Conservation (phyloP, 1,140 invertebrate species). For the Bathynomus jamesi region DNA sequence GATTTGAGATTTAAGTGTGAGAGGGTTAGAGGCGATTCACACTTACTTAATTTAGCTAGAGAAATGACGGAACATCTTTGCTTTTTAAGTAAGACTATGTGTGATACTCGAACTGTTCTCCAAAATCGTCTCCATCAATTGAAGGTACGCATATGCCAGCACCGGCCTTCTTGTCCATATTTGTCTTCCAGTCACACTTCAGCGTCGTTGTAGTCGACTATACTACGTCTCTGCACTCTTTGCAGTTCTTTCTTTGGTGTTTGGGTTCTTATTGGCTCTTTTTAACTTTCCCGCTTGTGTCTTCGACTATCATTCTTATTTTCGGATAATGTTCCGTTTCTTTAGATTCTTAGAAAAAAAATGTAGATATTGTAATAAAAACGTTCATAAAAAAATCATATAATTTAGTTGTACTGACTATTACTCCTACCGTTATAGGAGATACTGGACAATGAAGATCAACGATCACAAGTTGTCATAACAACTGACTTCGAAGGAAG, state of each 20-base stretch:
- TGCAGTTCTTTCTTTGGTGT: conserved; percentile 1
- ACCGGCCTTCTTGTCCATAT: conserved; percentile 28
- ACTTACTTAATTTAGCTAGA: conserved; percentile 47
- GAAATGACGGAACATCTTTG: conserved; percentile 51
- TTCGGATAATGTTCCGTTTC: too few relatives aligned
- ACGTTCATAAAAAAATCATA: too few relatives aligned
- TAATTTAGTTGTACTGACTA: background rate
- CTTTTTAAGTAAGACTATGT: conserved; percentile 49
- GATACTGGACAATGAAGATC: background rate
- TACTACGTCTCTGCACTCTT: conserved; percentile 6
- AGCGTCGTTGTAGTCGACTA: too few relatives aligned
- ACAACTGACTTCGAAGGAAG: background rate
- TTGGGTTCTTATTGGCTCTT: conserved; percentile 6
- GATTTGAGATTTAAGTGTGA: conserved; percentile 52
- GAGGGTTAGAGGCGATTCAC: conserved; percentile 45
- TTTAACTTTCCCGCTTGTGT: background rate
- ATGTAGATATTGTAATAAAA: too few relatives aligned
- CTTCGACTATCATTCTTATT: too few relatives aligned
- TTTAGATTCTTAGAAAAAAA: too few relatives aligned
- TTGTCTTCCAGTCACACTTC: background rate
- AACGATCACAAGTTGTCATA: background rate
- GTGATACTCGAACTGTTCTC: conserved; percentile 51
- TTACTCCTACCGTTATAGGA: background rate
- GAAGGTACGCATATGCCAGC: conserved; percentile 42
- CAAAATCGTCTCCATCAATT: conserved; percentile 51